These are phyloP conservation scores for Pipistrellus pipistrellus DNA, from an alignment of 2,797 vertebrate genomes.

Conservation along the genomic window DNA sequence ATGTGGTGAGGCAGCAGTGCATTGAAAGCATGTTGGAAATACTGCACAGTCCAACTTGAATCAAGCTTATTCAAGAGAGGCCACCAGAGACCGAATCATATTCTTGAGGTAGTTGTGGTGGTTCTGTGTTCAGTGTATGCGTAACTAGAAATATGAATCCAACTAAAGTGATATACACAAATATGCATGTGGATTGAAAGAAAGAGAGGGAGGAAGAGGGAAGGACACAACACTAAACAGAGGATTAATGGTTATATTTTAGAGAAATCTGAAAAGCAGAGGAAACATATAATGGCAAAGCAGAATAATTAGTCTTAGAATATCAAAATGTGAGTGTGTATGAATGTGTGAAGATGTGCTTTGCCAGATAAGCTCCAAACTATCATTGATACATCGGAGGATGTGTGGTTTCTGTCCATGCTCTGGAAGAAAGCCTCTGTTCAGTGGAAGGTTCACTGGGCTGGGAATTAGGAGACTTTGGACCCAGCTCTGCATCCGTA, in stretches of 20 bases:
- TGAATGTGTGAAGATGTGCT: neutral
- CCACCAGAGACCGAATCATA: neutral
- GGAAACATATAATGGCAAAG: neutral
- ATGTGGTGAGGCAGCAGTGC: neutral
- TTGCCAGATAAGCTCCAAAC: neutral
- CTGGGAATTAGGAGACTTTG: neutral
- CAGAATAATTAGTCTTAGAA: neutral
- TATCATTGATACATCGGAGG: neutral
- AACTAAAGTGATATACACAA: neutral
- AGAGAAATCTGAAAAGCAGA: constrained; percentile 10
- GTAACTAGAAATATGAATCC: neutral
- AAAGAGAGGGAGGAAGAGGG: neutral
- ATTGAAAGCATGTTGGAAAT: constrained; percentile 43
- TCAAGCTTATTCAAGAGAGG: neutral
- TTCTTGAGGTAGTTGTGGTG: neutral
- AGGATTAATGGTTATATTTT: neutral
- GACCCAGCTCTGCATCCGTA: neutral
- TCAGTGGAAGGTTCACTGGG: neutral
- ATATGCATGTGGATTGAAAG: neutral
- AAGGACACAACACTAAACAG: neutral
- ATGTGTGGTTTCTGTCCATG: neutral
- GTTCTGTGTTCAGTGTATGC: neutral
- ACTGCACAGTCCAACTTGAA: neutral
- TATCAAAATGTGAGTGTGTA: neutral
- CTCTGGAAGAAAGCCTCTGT: neutral